These are phyloP conservation scores for Mus caroli DNA, from an alignment of 2,797 vertebrate genomes.

Conservation along the genomic window DNA sequence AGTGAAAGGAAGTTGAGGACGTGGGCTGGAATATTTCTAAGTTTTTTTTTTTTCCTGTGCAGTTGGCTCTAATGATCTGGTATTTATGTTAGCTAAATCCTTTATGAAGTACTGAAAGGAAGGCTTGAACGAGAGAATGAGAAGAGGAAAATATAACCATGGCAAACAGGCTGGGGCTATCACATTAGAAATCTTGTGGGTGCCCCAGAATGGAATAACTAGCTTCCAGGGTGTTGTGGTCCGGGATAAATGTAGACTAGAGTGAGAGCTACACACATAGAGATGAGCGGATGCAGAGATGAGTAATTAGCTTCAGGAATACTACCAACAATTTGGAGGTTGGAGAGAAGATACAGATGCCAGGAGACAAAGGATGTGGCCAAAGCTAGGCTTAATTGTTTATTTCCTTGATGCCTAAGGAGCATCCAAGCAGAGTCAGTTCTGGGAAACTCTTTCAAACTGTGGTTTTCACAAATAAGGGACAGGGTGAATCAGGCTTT, in stretches of 20 bases:
- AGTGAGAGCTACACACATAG: not conserved
- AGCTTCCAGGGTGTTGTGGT: not conserved
- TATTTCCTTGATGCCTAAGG: slow-evolving; percentile 60
- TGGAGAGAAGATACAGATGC: slow-evolving; percentile 12
- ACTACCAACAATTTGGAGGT: slow-evolving; percentile 54
- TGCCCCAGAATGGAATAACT: not conserved
- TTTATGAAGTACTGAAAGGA: not conserved
- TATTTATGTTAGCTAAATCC: not conserved
- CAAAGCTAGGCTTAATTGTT: slow-evolving; percentile 56
- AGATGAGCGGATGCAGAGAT: not conserved
- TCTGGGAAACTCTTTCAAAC: slow-evolving; percentile 35
- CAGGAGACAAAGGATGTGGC: slow-evolving; percentile 70
- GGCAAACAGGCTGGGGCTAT: not conserved
- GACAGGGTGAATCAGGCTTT: not conserved
- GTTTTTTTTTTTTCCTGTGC: not conserved
- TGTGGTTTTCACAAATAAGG: not conserved
- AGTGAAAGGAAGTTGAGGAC: not conserved
- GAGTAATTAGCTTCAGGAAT: not conserved
- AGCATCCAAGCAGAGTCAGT: slow-evolving; percentile 44
- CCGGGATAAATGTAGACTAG: not conserved
- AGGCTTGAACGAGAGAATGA: slow-evolving; percentile 6
- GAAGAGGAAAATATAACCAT: not conserved
- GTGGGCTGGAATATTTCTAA: not conserved
- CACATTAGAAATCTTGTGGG: slow-evolving; percentile 8
- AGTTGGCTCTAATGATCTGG: not conserved